Base-by-base conservation (phyloP, 2,888 invertebrate genomes). In the Anarsia innoxiella region DNA sequence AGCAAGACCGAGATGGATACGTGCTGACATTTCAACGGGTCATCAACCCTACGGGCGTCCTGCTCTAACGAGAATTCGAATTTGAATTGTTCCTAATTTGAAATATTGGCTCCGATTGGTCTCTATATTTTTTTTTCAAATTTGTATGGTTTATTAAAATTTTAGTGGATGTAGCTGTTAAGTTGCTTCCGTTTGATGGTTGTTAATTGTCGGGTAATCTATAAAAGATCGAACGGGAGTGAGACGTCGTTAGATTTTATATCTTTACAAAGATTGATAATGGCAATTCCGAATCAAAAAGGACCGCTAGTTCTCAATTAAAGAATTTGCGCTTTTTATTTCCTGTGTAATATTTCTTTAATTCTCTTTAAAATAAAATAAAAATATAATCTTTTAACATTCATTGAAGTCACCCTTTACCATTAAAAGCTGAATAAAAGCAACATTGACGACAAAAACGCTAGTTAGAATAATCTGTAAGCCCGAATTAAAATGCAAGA, bases 51-150 rank as follows among this genome's bases (percentile, higher is more conserved):
- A 82, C 66, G 56, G 70, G 70, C 78, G 75, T 82, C 79, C 80
- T 74, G 74, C 77, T 82, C 83, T 82, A 84, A 82, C 83, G 72
- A 82, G 82, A 80, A 79, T 83, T 80, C 78, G 74, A 78, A 78
- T 80, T 82, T 77, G 79, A 82, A 80, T 83, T 83, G 82, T 83
- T 83, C 77, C 73, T 78, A 80, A 80, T 80, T 82, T 79, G 79
- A 77, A 74, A 74, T 79, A 80, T 78, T 73, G 68, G 65, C 58
- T 64, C 61, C 62, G 68, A 62, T 69, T 52, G 67, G 64, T 57
- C 59, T 55, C 57, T 59, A 60, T 58, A 65, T 63, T 70, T 72
- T 72, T 59, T 58, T 54, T 15, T n/a, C 10, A 14, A 51, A 61
- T 69, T 69, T 58, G 51, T 66, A 71, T 64, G 69, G 60, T 70